Evolutionary conservation across 2,888 invertebrate species (phyloP).

Genomic region (Idaea straminata): DNA sequence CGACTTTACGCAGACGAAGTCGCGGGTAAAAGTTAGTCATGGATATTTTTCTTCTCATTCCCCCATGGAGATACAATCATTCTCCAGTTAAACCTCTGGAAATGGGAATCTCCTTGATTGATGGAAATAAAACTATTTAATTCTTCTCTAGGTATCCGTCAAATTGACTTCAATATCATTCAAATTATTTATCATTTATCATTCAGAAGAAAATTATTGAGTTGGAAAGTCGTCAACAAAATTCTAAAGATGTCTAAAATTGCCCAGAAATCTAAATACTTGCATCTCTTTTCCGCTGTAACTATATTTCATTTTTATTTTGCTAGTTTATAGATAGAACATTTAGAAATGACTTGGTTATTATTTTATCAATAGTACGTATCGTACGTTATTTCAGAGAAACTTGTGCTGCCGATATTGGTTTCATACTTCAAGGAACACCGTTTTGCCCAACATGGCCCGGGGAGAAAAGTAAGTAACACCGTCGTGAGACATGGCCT

Average conservation of each 20-base stretch:
- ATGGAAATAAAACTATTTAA: too few relatives aligned
- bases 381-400: slow-evolving; percentile 12
- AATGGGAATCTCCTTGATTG: too few relatives aligned
- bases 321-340: not conserved
- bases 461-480: slow-evolving; percentile 21
- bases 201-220: slow-evolving; percentile 3
- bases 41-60: too few relatives aligned
- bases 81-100: too few relatives aligned
- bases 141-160: too few relatives aligned
- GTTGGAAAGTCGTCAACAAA: not conserved
- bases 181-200: too few relatives aligned
- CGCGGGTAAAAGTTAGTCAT: too few relatives aligned
- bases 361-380: too few relatives aligned
- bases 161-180: too few relatives aligned
- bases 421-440: slow-evolving; percentile 21
- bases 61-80: too few relatives aligned
- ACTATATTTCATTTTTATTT: not conserved
- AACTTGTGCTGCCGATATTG: slow-evolving; percentile 10
- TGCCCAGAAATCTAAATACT: slow-evolving; percentile 13
- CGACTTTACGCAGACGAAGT: too few relatives aligned
- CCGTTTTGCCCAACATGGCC: slow-evolving; percentile 16
- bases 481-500: not conserved
- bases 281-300: slow-evolving; percentile 15
- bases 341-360: too few relatives aligned
- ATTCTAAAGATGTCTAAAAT: slow-evolving; percentile 14